phyloP scores from a whole-genome alignment of 2,888 invertebrate genomes.

The Panopea generosa region DNA sequence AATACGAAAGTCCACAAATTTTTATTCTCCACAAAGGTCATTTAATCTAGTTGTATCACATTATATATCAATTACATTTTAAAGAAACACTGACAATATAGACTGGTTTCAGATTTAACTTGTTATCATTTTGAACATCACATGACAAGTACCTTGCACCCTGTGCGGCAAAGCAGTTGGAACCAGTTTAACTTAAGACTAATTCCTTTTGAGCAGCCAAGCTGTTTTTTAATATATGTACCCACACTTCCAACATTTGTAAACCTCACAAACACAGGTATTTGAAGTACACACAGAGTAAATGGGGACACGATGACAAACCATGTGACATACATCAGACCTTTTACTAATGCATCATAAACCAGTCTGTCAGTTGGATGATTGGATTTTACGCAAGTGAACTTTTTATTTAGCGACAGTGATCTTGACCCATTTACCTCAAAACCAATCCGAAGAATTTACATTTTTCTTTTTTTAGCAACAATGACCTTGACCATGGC shows the following conservation, averaged over 20 bases:
- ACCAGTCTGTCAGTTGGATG: slow-evolving; percentile 50
- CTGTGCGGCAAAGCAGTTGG: neutral
- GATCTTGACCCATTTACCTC: no score
- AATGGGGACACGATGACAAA: neutral
- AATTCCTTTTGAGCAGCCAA: neutral
- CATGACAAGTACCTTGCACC: neutral
- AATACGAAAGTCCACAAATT: no score
- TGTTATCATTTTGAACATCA: slow-evolving; percentile 29
- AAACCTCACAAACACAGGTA: neutral
- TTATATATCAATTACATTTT: no score
- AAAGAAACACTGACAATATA: no score
- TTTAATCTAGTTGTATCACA: no score
- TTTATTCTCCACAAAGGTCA: no score
- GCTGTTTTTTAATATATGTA: slow-evolving; percentile 18
- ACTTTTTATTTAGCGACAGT: no score
- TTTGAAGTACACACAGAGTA: slow-evolving; percentile 6
- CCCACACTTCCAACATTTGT: slow-evolving; percentile 2
- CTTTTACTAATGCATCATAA: slow-evolving; percentile 63
- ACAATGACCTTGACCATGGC: no score
- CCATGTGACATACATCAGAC: slow-evolving; percentile 48
- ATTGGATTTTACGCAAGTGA: no score
- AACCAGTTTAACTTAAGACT: slow-evolving; percentile 3
- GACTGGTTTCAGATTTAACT: slow-evolving; percentile 58
- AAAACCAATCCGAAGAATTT: no score
- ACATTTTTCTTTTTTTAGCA: no score